Evolutionary conservation across 2,888 invertebrate genomes (phyloP).

Genomic region (Gnatocerus cornutus): DNA sequence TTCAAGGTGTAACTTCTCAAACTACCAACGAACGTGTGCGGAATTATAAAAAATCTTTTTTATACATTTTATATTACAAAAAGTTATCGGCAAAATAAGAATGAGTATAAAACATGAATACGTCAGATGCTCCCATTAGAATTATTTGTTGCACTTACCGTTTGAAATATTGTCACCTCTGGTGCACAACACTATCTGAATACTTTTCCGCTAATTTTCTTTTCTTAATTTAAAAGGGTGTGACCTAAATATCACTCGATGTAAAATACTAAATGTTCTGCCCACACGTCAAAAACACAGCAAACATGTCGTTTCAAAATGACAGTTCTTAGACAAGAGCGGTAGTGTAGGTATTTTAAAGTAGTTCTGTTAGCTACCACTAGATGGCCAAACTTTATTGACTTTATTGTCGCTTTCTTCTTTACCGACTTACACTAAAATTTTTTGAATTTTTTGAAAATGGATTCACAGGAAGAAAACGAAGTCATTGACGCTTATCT

Average conservation of each 20-base stretch:
- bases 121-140: slow-evolving; percentile 15
- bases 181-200: slow-evolving; percentile 6
- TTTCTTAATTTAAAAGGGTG: slow-evolving; percentile 52
- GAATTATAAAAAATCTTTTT: slow-evolving; percentile 4
- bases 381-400: too few relatives aligned
- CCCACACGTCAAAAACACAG: slow-evolving; percentile 67
- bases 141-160: slow-evolving; percentile 4
- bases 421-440: too few relatives aligned
- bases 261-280: slow-evolving; percentile 58
- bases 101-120: slow-evolving; percentile 26
- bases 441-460: background rate
- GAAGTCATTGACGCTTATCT: background rate
- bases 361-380: background rate
- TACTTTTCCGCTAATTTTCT: slow-evolving; percentile 20
- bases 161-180: background rate
- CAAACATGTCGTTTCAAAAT: slow-evolving; percentile 64
- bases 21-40: background rate
- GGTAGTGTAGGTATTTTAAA: background rate
- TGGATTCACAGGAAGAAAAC: background rate
- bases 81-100: slow-evolving; percentile 6
- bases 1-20: background rate
- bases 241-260: slow-evolving; percentile 63
- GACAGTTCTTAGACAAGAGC: slow-evolving; percentile 21
- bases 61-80: background rate
- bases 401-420: too few relatives aligned